Percentiles rank a stretch among this genome's conserved stretches.
phyloP scores from a whole-genome alignment of 2,113 vertebrate genomes.

The Laticauda colubrina region DNA sequence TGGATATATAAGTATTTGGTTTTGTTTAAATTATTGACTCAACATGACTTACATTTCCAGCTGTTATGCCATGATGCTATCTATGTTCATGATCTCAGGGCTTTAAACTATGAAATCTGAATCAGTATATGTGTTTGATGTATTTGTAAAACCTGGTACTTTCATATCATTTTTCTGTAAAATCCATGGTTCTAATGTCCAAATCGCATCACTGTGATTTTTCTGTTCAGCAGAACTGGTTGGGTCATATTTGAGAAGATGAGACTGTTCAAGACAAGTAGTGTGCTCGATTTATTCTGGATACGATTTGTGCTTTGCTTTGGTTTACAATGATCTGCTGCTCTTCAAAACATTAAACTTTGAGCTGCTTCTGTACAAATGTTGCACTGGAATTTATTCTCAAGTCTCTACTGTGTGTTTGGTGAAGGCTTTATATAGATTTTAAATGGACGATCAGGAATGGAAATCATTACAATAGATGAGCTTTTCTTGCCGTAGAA shows the following conservation, averaged over 20 bases:
- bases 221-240: background rate
- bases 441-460: background rate
- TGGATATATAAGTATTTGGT: background rate
- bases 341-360: background rate
- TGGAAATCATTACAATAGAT: background rate
- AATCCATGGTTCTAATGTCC: background rate
- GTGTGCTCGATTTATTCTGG: background rate
- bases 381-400: background rate
- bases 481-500: background rate
- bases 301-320: background rate
- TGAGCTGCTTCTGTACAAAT: background rate
- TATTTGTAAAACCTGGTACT: background rate
- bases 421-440: background rate
- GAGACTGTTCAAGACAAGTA: background rate
- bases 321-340: background rate
- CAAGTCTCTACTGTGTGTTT: background rate
- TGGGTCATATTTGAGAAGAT: background rate
- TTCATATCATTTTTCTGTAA: background rate
- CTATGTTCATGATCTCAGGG: background rate
- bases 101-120: background rate
- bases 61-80: background rate
- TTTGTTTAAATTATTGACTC: background rate
- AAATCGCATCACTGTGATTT: background rate
- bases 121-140: background rate
- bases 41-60: background rate